Evolutionary conservation across 2,888 invertebrate genomes (phyloP).

Genomic region (Pardosa pseudoannulata): DNA sequence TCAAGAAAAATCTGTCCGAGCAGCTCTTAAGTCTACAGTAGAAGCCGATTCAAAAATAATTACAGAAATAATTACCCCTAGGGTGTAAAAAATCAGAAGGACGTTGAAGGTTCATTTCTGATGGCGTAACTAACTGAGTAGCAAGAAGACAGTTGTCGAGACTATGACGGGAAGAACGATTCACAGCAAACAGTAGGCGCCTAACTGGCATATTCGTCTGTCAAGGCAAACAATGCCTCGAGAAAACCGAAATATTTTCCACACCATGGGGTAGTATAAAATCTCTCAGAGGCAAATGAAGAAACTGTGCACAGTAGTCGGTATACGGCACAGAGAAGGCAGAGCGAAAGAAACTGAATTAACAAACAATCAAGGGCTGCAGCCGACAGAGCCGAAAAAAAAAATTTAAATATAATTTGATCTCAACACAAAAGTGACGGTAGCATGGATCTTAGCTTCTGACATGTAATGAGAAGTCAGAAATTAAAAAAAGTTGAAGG

Average conservation of each 20-base stretch:
- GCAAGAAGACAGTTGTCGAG: not conserved
- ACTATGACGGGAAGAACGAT: not conserved
- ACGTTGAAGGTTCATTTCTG: not conserved
- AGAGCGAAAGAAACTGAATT: constrained; percentile 21
- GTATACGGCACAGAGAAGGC: not conserved
- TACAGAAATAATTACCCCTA: constrained; percentile 1
- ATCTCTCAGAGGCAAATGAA: constrained; percentile 7
- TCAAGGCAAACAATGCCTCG: constrained; percentile 31
- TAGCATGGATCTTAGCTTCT: constrained; percentile 16
- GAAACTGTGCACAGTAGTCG: constrained; percentile 13
- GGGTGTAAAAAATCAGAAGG: not conserved
- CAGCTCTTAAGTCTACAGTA: too few relatives aligned
- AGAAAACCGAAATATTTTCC: constrained; percentile 60
- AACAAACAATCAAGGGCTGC: constrained; percentile 16
- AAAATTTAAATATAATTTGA: constrained; percentile 64
- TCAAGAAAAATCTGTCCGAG: too few relatives aligned
- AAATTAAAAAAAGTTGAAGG: constrained; percentile 38
- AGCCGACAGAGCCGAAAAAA: constrained; percentile 12
- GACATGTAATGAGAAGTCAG: constrained; percentile 56
- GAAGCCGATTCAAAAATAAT: not conserved
- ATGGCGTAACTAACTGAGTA: not conserved
- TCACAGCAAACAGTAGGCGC: constrained; percentile 29
- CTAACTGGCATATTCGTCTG: constrained; percentile 29
- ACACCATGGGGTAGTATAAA: constrained; percentile 39
- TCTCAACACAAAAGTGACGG: constrained; percentile 33